Evolutionary conservation across 2,888 invertebrate species (phyloP), one percentile per base, ranked within the genome.

Genomic region (Diplolepis rosae): DNA sequence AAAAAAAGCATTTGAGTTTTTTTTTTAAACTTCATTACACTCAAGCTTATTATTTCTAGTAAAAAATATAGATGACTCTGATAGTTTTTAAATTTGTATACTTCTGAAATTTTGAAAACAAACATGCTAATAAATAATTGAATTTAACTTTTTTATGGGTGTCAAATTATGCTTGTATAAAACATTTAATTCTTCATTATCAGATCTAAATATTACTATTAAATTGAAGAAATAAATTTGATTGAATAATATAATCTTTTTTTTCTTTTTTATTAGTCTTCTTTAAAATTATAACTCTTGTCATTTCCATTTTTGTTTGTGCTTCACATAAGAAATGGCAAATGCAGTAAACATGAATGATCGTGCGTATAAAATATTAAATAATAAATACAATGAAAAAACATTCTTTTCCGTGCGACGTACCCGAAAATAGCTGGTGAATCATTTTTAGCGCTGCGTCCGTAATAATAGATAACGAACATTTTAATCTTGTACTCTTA

Each of bases 371-470:
- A n/a, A 27, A 51, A 51, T 9, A 18, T 51, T 11, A n/a, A n/a
- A n/a, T 27, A 28, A 28, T n/a, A 11, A 27, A n/a, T n/a, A 13
- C 13, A 28, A n/a, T 27, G 27, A 51, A 6, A 51, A 28, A n/a
- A 2, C 24, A 45, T 13, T 18, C 2, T 51, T 30, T 6, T 32
- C 39, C 35, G 39, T 24, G 4, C 39, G 22, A 68, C 45, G 32
- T 70, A 66, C 54, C 35, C 65, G 11, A 67, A 56, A 77, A 74
- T 73, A 70, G 71, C 71, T 68, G 82, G 54, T 67, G 82, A 80
- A 73, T 76, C 76, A 13, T 45, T 77, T 81, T 79, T 79, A 82
- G 78, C 72, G 82, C 82, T 81, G 82, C 81, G 76, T 82, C 81
- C 81, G 73, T 82, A 73, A 77, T 74, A 81, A 81, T 81, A 51